These are phyloP conservation scores for Anolis apletophallus DNA, from an alignment of 2,797 vertebrate species.

Conservation along the genomic window DNA sequence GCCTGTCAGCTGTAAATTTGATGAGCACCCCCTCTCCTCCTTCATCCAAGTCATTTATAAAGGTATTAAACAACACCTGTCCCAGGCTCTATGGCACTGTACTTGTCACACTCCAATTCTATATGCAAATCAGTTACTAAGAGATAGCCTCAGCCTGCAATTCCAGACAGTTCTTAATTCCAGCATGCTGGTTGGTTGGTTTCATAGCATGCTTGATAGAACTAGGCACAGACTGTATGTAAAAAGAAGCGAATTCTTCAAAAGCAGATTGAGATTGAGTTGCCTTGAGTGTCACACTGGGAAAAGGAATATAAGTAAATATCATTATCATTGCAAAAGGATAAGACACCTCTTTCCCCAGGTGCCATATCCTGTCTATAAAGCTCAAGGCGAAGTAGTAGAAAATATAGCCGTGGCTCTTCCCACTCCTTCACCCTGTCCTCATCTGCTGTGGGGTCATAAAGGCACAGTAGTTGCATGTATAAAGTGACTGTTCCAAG, in stretches of 20 bases:
- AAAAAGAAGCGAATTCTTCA: not conserved
- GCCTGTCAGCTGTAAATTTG: not conserved
- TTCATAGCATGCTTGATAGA: not conserved
- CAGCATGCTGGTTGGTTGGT: not conserved
- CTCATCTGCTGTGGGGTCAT: no score
- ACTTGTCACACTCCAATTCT: not conserved
- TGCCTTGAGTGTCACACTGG: no score
- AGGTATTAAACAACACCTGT: not conserved
- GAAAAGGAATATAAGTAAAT: no score
- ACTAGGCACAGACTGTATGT: not conserved
- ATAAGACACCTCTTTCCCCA: not conserved
- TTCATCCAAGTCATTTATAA: slow-evolving; percentile 8
- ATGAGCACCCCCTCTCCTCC: not conserved
- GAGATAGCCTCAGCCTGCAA: not conserved
- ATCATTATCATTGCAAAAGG: not conserved
- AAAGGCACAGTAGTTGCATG: no score
- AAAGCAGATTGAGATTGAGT: not conserved
- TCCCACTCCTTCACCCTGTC: not conserved
- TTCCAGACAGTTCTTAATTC: not conserved
- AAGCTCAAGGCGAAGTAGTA: not conserved
- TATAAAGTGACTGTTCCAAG: not conserved
- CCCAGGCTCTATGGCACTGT: not conserved
- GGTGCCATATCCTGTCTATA: not conserved
- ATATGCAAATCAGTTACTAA: not conserved
- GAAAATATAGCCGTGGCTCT: not conserved